A percentile compares a stretch with the other conserved stretches of the same genome.
phyloP scores from a whole-genome alignment of 1,140 invertebrate species.

The Camponotus pennsylvanicus region DNA sequence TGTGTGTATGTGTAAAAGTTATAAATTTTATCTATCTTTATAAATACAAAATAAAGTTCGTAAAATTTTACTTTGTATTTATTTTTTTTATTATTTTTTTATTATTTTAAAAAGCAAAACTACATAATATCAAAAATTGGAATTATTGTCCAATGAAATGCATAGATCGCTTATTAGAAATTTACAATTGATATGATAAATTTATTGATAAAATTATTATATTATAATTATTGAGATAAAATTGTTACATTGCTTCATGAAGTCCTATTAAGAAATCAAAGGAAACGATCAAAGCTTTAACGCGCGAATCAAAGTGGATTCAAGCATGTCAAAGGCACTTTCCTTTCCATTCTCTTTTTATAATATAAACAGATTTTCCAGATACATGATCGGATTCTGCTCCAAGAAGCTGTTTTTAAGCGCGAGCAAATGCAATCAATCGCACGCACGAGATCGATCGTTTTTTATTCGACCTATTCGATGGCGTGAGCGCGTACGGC shows the following conservation, averaged over 20 bases:
- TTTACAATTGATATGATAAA: not conserved
- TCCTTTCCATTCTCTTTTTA: not conserved
- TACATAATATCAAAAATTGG: not conserved
- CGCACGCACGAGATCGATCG: constrained; percentile 10
- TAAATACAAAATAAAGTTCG: not conserved
- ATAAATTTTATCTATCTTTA: not conserved
- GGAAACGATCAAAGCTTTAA: not conserved
- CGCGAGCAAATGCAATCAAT: not conserved
- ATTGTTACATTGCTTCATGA: not conserved
- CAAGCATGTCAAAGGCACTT: constrained; percentile 14
- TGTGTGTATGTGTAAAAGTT: not conserved
- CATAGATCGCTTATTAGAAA: not conserved
- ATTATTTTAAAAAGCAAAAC: not conserved
- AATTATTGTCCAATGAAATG: not conserved
- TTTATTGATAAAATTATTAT: not conserved
- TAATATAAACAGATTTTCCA: constrained; percentile 12
- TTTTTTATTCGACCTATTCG: not conserved
- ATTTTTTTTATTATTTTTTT: constrained; percentile 7
- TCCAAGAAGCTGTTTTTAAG: constrained; percentile 2
- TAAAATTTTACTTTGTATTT: not conserved
- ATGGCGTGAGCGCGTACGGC: not conserved
- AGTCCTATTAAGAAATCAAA: not conserved
- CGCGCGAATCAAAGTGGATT: not conserved
- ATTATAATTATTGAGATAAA: not conserved
- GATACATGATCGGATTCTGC: not conserved